Base-by-base conservation (phyloP, 2,113 vertebrate genomes). In the Mastomys coucha region DNA sequence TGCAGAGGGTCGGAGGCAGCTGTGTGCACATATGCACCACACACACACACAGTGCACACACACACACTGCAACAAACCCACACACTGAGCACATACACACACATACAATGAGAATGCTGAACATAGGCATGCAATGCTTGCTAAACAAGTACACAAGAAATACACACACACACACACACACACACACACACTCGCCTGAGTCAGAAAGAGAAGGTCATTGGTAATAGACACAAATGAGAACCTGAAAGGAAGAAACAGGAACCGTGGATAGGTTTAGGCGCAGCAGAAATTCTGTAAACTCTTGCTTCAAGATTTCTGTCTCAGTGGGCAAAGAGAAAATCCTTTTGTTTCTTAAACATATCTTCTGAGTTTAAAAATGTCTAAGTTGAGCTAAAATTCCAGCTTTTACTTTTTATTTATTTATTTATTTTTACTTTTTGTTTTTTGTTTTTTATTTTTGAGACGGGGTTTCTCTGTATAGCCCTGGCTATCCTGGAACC, bases 141-240 rank as follows among this genome's bases (percentile, higher is more conserved):
- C 31, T 28, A 22, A 49, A 39, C 10, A 31, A 10, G 33, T 65
- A 36, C 22, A 26, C 19, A 28, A 58, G 28, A 0, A 1, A 16
- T 0, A 33, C 1, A 19, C 4, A 5, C 20, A 49, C 0, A 4
- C 0, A 19, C 42, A 9, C 45, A 49, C 0, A n/a, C 11, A 56
- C 24, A 20, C 45, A 45, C 9, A 2, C 2, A 36, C 45, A 31
- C 14, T 2, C 3, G 45, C 24, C 2, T 28, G 49, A 24, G 31
- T 11, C 51, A 67, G 13, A 56, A 3, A 82, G 82, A 42, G 24
- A 39, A 31, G 51, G n/a, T 24, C 36, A 51, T 72, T 87, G 24
- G 9, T 2, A 65, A n/a, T 7, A 20, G 45, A 49, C 6, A 1
- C 1, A 76, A 89, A 80, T 33, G 19, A 69, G 17, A 60, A 63